A percentile compares a stretch with the other conserved stretches of the same genome.
These are phyloP conservation scores for Dysmachus trigonus DNA, from an alignment of 2,888 invertebrate genomes.

Conservation along the genomic window DNA sequence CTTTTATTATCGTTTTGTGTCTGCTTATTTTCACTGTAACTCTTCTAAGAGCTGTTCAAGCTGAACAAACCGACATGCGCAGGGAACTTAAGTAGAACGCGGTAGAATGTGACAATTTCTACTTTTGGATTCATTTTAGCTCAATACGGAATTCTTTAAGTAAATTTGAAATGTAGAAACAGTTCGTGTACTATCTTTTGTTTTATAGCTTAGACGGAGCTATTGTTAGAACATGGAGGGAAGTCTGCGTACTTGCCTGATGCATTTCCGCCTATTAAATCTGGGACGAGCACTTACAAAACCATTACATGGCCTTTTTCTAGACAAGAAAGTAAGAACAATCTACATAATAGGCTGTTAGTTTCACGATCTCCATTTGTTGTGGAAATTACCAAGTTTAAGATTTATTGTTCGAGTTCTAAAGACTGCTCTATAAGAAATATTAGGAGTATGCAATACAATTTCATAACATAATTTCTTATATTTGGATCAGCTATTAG, in stretches of 20 bases:
- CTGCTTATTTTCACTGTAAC: not conserved
- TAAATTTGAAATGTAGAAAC: not conserved
- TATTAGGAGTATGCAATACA: no score
- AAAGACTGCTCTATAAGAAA: no score
- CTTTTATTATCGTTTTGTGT: conserved; percentile 9
- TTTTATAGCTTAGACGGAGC: not conserved
- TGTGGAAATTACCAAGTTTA: not conserved
- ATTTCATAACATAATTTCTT: no score
- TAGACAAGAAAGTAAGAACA: not conserved
- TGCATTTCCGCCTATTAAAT: not conserved
- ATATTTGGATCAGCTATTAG: no score
- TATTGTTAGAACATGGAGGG: not conserved
- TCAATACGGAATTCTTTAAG: not conserved
- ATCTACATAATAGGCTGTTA: not conserved
- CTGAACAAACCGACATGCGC: not conserved
- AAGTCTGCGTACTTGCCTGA: not conserved
- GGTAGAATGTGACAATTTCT: not conserved
- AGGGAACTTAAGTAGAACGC: not conserved
- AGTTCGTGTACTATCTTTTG: not conserved
- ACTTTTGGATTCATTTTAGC: not conserved
- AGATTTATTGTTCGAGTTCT: no score
- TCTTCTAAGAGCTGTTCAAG: not conserved
- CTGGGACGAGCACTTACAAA: not conserved
- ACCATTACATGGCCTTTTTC: not conserved
- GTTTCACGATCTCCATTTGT: not conserved